Evolutionary conservation across 1,140 invertebrate genomes (phyloP), one percentile per base, ranked within the genome.

Genomic region (Drosophila obscura): DNA sequence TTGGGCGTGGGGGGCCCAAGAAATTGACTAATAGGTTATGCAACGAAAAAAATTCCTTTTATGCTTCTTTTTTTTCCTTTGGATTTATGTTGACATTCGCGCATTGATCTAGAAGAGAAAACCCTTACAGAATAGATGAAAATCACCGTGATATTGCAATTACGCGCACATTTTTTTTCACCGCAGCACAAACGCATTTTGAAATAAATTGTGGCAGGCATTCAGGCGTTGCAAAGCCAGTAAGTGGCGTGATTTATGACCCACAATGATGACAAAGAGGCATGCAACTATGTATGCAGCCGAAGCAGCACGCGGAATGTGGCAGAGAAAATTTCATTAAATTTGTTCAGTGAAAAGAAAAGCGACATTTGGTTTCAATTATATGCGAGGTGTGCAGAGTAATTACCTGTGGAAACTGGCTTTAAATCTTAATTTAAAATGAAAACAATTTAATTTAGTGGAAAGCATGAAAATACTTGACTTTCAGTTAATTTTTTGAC

Each of bases 151-250:
- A 60, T 64, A 69, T 64, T 52, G 59, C 65, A 62, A 82, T 82
- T 78, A 74, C 80, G 50, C 19, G 24, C 28, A 3, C 45, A 60
- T 57, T 43, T 67, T 72, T 51, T 52, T 24, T 24, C 53, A 48
- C 45, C 35, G 28, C 19, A 49, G 61, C 63, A 60, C 50, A 35
- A 77, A 61, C 72, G 77, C 53, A 28, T 73, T 80, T 80, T 60
- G 35, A 71, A 80, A 80, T 80, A 84, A 80, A 85, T 57, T 85
- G 81, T 80, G 81, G 63, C 81, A 85, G 77, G 66, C 62, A 85
- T 80, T 83, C 60, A 65, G 59, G 50, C 58, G 62, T 60, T 85
- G 74, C 73, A 79, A 84, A 76, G 75, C 77, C 73, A 80, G 62
- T 58, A 48, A 67, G 59, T 3, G 46, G 28, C 44, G 62, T 85